Evolutionary conservation across 2,888 invertebrate genomes (phyloP).

Genomic region (Alentia gelatinosa): DNA sequence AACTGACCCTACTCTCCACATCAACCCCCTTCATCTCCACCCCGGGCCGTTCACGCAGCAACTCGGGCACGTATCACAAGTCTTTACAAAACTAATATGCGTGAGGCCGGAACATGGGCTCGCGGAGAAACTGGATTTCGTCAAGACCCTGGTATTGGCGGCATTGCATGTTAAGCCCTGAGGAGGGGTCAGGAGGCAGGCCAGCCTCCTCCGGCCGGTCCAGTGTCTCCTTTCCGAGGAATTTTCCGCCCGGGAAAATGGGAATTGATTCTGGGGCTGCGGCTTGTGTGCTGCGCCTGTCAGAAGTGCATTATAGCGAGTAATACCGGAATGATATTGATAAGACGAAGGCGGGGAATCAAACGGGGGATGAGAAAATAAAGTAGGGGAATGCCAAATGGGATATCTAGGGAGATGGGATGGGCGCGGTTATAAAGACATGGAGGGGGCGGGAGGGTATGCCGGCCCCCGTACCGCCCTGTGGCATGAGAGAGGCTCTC

Average conservation of each 20-base stretch:
- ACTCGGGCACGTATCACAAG: neutral
- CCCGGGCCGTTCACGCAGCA: neutral
- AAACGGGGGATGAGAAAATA: conserved; percentile 12
- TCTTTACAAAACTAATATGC: conserved; percentile 34
- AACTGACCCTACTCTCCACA: too few species aligned
- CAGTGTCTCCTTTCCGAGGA: neutral
- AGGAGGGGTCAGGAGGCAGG: conserved; percentile 7
- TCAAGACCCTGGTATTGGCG: neutral
- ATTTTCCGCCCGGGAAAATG: conserved; percentile 37
- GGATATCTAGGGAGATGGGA: neutral
- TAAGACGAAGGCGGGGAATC: conserved; percentile 13
- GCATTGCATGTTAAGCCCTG: neutral
- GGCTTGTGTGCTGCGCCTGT: conserved; percentile 19
- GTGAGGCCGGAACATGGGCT: neutral
- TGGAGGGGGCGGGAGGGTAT: neutral
- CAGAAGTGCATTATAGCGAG: conserved; percentile 49
- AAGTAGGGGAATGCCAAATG: neutral
- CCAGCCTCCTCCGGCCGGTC: neutral
- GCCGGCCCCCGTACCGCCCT: neutral
- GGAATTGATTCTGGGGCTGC: conserved; percentile 38
- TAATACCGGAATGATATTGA: conserved; percentile 46
- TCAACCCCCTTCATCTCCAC: too few species aligned
- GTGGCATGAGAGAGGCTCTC: neutral
- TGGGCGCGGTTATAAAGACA: conserved; percentile 16
- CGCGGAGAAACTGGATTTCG: conserved; percentile 39